phyloP scores from a whole-genome alignment of 1,140 invertebrate genomes.

The Lepidurus arcticus region DNA sequence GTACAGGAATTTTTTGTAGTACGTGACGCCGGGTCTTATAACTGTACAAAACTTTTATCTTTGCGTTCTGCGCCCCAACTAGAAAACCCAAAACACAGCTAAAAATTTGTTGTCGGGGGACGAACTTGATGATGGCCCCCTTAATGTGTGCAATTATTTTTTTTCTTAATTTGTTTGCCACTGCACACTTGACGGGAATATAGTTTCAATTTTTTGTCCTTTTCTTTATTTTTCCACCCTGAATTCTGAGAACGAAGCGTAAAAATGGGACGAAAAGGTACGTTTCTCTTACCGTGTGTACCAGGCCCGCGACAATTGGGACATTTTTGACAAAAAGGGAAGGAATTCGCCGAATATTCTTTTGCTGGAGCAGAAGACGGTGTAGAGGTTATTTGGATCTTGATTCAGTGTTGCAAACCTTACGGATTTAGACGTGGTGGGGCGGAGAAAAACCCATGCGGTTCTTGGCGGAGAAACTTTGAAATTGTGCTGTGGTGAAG shows the following conservation, averaged over 20 bases:
- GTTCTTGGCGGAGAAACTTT: too few relatives aligned
- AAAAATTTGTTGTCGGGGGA: not conserved
- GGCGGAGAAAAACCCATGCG: too few relatives aligned
- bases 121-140: not conserved
- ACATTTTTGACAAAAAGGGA: not conserved
- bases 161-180: not conserved
- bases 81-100: conserved; percentile 4
- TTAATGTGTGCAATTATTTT: not conserved
- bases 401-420: not conserved
- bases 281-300: conserved; percentile 8
- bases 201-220: not conserved
- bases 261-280: not conserved
- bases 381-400: not conserved
- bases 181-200: conserved; percentile 11
- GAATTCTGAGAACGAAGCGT: conserved; percentile 12
- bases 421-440: too few relatives aligned
- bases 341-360: not conserved
- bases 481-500: too few relatives aligned
- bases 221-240: not conserved
- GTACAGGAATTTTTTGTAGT: not conserved
- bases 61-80: not conserved
- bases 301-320: not conserved
- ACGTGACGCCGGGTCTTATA: not conserved
- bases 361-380: not conserved
- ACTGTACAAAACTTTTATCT: not conserved